Conservation (phyloP, 2,888 invertebrate genomes). For the Phaonia tiefii region DNA sequence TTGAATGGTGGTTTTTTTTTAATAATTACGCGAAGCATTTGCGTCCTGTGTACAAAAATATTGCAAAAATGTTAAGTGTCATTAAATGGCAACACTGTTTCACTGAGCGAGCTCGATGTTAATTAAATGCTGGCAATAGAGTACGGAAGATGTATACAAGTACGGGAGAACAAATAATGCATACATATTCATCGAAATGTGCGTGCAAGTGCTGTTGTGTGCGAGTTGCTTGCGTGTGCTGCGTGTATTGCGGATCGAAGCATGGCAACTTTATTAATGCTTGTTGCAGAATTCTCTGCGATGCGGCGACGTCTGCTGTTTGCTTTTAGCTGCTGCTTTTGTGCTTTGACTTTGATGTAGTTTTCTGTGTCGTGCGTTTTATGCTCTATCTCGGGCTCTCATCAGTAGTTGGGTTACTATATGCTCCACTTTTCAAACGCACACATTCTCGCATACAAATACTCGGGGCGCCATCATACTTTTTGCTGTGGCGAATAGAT, state of each 20-base stretch:
- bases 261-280: slow-evolving; percentile 71
- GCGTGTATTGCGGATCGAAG: slow-evolving; percentile 75
- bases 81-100: too few species aligned
- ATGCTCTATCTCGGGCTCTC: slow-evolving; percentile 24
- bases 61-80: too few species aligned
- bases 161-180: slow-evolving; percentile 1
- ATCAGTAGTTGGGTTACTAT: slow-evolving; percentile 41
- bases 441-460: not conserved
- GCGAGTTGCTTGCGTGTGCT: slow-evolving; percentile 64
- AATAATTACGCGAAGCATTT: too few species aligned
- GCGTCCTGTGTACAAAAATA: too few species aligned
- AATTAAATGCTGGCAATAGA: not conserved
- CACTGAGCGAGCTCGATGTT: too few species aligned
- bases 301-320: slow-evolving; percentile 43
- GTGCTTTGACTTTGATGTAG: slow-evolving; percentile 4
- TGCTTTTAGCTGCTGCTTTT: slow-evolving; percentile 27
- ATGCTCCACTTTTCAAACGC: slow-evolving; percentile 45
- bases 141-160: not conserved
- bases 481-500: slow-evolving; percentile 5
- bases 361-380: slow-evolving; percentile 27
- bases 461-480: slow-evolving; percentile 34
- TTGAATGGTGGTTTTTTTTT: too few species aligned
- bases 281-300: slow-evolving; percentile 75
- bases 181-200: slow-evolving; percentile 18
- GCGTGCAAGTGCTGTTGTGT: slow-evolving; percentile 18